Conservation (phyloP, 2,888 invertebrate species). For the Orthonychiurus folsomi region DNA sequence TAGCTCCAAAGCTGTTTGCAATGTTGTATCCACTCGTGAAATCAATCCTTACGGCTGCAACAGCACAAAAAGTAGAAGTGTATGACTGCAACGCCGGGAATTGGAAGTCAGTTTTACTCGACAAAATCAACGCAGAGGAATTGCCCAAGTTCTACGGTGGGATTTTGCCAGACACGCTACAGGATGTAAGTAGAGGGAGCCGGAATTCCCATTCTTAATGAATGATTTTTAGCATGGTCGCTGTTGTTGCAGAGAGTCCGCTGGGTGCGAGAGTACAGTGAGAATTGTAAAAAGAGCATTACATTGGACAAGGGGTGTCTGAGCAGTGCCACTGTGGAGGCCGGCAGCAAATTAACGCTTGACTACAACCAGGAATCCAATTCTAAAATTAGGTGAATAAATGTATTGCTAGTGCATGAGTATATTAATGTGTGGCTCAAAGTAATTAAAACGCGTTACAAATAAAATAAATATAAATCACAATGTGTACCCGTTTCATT, state of each 20-base stretch:
- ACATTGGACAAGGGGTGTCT: neutral
- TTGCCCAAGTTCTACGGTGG: slow-evolving; percentile 11
- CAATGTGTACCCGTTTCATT: no score
- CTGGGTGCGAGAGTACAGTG: neutral
- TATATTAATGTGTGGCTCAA: no score
- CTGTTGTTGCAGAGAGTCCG: neutral
- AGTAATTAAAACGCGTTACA: no score
- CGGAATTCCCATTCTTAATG: neutral
- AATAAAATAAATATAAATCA: no score
- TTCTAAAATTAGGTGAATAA: slow-evolving; percentile 9
- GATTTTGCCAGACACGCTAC: slow-evolving; percentile 5
- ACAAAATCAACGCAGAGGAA: slow-evolving; percentile 14
- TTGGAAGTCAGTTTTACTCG: slow-evolving; percentile 16
- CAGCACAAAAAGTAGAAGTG: slow-evolving; percentile 14
- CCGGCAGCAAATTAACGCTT: slow-evolving; percentile 8
- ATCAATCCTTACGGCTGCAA: slow-evolving; percentile 15
- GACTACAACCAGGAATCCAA: slow-evolving; percentile 10
- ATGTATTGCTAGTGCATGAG: no score
- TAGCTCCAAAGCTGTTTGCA: slow-evolving; percentile 20
- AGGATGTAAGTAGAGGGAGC: slow-evolving; percentile 3
- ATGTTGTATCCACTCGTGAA: slow-evolving; percentile 20
- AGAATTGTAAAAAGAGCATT: neutral
- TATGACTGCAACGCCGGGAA: slow-evolving; percentile 11
- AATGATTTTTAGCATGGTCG: neutral
- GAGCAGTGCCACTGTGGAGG: slow-evolving; percentile 2